Evolutionary conservation across 2,797 vertebrate genomes (phyloP).

Genomic region (Microchirus variegatus): DNA sequence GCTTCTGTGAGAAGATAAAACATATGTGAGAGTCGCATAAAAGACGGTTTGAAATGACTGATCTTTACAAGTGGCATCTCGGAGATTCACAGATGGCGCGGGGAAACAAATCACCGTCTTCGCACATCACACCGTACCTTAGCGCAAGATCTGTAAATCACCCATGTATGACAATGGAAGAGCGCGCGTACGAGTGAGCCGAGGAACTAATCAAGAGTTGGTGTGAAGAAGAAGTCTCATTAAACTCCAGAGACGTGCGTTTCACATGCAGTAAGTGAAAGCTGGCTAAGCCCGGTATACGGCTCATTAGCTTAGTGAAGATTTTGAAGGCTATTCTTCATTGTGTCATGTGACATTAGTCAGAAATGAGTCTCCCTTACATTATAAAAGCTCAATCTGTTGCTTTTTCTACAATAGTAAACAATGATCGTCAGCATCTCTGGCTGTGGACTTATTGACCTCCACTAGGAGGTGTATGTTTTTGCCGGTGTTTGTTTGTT

Average conservation of each 20-base stretch:
- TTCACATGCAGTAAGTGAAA: constrained; percentile 43
- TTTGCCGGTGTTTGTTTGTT: no score
- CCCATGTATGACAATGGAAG: constrained; percentile 31
- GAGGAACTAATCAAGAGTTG: constrained; percentile 29
- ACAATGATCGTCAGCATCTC: no score
- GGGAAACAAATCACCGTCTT: constrained; percentile 28
- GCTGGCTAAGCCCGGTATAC: constrained; percentile 32
- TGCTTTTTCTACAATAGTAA: no score
- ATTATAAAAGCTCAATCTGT: constrained; percentile 12
- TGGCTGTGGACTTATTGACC: no score
- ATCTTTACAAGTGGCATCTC: constrained; percentile 20
- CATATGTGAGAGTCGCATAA: not conserved
- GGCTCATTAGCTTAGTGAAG: constrained; percentile 54
- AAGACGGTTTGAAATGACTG: constrained; percentile 21
- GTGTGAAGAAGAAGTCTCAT: constrained; percentile 40
- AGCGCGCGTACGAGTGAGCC: constrained; percentile 11
- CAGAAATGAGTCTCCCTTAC: constrained; percentile 14
- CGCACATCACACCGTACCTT: constrained; percentile 7
- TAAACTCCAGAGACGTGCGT: constrained; percentile 37
- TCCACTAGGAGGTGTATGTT: no score
- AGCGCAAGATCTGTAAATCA: constrained; percentile 26
- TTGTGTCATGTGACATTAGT: constrained; percentile 27
- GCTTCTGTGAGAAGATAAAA: constrained; percentile 19
- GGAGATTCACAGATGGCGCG: constrained; percentile 14
- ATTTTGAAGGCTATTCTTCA: constrained; percentile 33